phyloP scores from a whole-genome alignment of 2,888 invertebrate genomes.

The Archips crataeganus region DNA sequence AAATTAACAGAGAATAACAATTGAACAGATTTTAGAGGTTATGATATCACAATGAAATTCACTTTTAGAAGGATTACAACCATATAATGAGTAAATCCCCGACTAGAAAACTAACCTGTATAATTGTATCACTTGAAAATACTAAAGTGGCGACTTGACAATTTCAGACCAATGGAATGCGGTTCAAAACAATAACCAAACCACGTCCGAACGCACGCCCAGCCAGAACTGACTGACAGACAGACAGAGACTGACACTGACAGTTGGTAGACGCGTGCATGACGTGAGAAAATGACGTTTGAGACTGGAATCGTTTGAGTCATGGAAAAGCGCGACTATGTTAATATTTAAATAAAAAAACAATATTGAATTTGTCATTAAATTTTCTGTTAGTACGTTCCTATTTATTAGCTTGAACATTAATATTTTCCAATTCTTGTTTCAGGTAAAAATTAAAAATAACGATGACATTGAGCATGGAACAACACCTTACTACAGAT shows the following conservation, averaged over 20 bases:
- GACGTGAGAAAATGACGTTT: not conserved
- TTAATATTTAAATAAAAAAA: not conserved
- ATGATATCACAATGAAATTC: not conserved
- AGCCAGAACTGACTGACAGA: too few relatives aligned
- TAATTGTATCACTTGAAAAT: not conserved
- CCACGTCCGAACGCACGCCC: not conserved
- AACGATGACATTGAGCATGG: constrained; percentile 74
- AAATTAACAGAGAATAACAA: not conserved
- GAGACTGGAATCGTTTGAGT: not conserved
- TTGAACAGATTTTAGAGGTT: not conserved
- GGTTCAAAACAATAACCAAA: not conserved
- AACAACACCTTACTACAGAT: constrained; percentile 71
- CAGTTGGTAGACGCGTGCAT: not conserved
- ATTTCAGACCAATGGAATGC: not conserved
- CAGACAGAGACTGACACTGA: not conserved
- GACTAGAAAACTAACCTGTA: not conserved
- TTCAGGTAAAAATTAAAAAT: constrained; percentile 14
- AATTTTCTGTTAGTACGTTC: too few relatives aligned
- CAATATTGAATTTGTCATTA: too few relatives aligned
- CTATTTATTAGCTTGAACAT: too few relatives aligned
- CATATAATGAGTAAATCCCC: not conserved
- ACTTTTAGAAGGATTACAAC: not conserved
- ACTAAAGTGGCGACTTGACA: not conserved
- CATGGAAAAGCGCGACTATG: not conserved
- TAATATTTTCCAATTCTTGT: not conserved